These are phyloP conservation scores for Drosophila hamatofila DNA, from an alignment of 2,888 invertebrate genomes.

Conservation along the genomic window DNA sequence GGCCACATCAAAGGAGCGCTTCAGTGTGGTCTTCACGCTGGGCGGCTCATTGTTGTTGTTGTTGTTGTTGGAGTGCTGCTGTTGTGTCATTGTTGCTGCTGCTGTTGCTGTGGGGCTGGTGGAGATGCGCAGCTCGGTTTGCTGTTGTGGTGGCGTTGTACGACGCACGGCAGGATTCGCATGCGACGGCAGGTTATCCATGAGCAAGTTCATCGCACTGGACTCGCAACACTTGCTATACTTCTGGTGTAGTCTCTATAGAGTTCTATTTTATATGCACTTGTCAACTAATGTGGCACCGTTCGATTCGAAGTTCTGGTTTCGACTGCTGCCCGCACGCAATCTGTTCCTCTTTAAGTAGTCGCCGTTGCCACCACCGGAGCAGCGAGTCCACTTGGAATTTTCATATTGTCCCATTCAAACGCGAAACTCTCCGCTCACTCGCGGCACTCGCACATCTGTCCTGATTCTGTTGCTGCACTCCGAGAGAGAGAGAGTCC, in stretches of 20 bases:
- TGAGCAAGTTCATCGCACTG: conserved; percentile 87
- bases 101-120: conserved; percentile 40
- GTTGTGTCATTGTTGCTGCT: conserved; percentile 42
- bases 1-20: conserved; percentile 95
- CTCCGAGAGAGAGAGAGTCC: conserved; percentile 45
- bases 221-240: conserved; percentile 15
- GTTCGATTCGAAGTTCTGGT: conserved; percentile 80
- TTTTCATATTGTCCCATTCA: conserved; percentile 84
- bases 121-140: conserved; percentile 66
- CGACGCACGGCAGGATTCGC: conserved; percentile 64
- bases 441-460: conserved; percentile 83
- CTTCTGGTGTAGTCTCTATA: background rate
- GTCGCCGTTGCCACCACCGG: conserved; percentile 59
- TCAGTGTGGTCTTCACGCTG: conserved; percentile 85
- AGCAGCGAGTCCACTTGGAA: conserved; percentile 75
- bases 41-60: conserved; percentile 68
- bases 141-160: conserved; percentile 59
- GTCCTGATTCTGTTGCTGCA: conserved; percentile 78
- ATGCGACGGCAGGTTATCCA: conserved; percentile 86
- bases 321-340: conserved; percentile 84
- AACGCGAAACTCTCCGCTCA: conserved; percentile 66
- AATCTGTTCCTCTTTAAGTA: conserved; percentile 86
- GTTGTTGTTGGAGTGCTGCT: conserved; percentile 76
- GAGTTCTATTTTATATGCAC: conserved; percentile 19
- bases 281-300: conserved; percentile 35